phyloP scores from a whole-genome alignment of 2,888 invertebrate species.

The Phasia obesa region DNA sequence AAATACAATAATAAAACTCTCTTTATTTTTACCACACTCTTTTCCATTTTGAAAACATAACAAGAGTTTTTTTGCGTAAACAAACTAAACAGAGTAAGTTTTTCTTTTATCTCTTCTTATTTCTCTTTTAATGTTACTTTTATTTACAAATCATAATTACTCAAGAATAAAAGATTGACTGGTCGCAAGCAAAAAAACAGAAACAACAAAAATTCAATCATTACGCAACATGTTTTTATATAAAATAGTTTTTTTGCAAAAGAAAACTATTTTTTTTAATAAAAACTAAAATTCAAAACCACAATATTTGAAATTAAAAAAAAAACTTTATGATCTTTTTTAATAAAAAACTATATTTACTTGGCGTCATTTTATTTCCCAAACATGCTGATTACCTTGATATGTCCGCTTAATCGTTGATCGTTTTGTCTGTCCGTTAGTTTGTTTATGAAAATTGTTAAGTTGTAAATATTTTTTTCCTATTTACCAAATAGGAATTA shows the following conservation, averaged over 20 bases:
- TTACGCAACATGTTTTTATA: slow-evolving; percentile 60
- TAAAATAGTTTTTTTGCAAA: slow-evolving; percentile 20
- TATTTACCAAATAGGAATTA: slow-evolving; percentile 55
- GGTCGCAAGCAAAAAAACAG: not conserved
- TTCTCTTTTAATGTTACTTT: slow-evolving; percentile 47
- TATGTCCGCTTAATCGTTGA: slow-evolving; percentile 32
- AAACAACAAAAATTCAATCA: slow-evolving; percentile 23
- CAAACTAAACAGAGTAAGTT: no score
- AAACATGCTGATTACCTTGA: slow-evolving; percentile 48
- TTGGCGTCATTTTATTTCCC: not conserved
- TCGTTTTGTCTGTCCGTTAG: not conserved
- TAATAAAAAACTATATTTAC: slow-evolving; percentile 17
- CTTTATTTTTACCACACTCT: not conserved
- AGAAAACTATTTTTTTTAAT: not conserved
- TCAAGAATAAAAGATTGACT: slow-evolving; percentile 34
- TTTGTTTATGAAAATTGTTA: slow-evolving; percentile 6
- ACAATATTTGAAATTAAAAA: no score
- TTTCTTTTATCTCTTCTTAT: no score
- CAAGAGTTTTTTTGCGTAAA: no score
- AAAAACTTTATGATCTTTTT: no score
- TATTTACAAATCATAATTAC: slow-evolving; percentile 58
- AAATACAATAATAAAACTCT: not conserved
- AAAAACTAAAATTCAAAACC: no score
- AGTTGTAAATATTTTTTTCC: not conserved
- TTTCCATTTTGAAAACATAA: not conserved